Base-by-base conservation (phyloP, 2,113 vertebrate genomes). In the Hypomesus transpacificus region DNA sequence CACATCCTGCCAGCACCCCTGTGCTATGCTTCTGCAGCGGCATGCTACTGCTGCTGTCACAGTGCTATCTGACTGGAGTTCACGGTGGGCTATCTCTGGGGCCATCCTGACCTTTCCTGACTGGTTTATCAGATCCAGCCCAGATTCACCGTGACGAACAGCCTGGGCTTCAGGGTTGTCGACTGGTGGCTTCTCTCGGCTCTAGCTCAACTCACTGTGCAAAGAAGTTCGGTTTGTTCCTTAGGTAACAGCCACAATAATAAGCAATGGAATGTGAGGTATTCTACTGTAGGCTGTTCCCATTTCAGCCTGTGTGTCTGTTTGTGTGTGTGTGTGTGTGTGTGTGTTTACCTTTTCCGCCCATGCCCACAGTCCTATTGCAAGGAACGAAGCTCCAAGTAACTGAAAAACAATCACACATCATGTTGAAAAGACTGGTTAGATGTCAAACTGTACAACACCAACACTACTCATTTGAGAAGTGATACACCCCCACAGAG, bases 351-450 rank as follows among this genome's bases (percentile, higher is more conserved):
- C 95, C 95, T 96, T 96, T 86, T 97, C 95, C 71, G 94, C 93
- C 95, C 95, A 97, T 88, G 95, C 95, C 95, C 95, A 97, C 82
- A 97, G 89, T 80, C 94, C 95, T 3, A 96, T 91, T 69, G 84
- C 92, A 80, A 97, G 89, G 89, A 97, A 95, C 81, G 94, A 85
- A 46, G 95, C 94, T 82, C 95, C 95, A 66, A 97, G 89, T 85
- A 96, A 92, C 95, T 97, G 89, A 56, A 90, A 88, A 87, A 77
- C 58, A 80, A 14, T 31, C 22, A 24, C 22, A 24, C 28, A 53
- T 34, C 39, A 63, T 31, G 34, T 31, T 14, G 20, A 52, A 57
- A 3, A 52, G 3, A 79, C 18, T 86, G 66, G 79, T 8, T 70
- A 69, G 57, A 8, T 57, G 51, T 13, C 24, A 60, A 14, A 51